A percentile compares a stretch with the other conserved stretches of the same genome.
These are phyloP conservation scores for Cotesia typhae DNA, from an alignment of 1,140 invertebrate genomes.

Conservation along the genomic window DNA sequence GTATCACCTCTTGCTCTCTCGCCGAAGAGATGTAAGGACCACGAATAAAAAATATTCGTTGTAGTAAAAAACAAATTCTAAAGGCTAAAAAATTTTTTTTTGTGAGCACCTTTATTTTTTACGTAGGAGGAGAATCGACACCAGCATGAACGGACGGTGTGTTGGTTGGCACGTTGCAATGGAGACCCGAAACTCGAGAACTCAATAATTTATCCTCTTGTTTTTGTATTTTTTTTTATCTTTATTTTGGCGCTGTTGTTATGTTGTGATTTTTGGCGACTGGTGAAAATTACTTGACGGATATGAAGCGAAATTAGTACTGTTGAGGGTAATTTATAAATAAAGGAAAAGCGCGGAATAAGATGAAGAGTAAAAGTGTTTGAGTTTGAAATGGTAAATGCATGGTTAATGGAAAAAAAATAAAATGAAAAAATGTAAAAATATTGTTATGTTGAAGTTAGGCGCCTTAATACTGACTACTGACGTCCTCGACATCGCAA, in stretches of 20 bases:
- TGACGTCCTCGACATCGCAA: slow-evolving; percentile 44
- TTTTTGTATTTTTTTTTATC: neutral
- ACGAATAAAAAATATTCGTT: slow-evolving; percentile 18
- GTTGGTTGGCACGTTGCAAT: slow-evolving; percentile 3
- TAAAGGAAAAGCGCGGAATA: too few relatives aligned
- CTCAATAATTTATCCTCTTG: slow-evolving; percentile 2
- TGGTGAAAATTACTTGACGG: too few relatives aligned
- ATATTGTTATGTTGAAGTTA: slow-evolving; percentile 5
- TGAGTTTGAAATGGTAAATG: too few relatives aligned
- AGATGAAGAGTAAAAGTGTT: too few relatives aligned
- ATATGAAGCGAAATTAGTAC: too few relatives aligned
- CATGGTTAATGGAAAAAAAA: slow-evolving; percentile 5
- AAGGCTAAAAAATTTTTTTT: slow-evolving; percentile 16
- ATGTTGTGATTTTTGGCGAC: neutral
- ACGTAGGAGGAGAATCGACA: slow-evolving; percentile 37
- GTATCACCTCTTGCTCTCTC: slow-evolving; percentile 21
- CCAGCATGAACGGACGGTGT: slow-evolving; percentile 4
- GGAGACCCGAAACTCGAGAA: slow-evolving; percentile 21
- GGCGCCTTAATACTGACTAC: slow-evolving; percentile 17
- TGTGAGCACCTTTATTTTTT: neutral
- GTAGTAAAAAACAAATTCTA: slow-evolving; percentile 21
- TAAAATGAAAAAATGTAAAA: too few relatives aligned
- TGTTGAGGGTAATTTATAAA: too few relatives aligned
- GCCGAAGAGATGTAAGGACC: slow-evolving; percentile 5
- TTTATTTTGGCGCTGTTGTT: neutral